Conservation (phyloP, 1,140 invertebrate species). For the Zaprionus tsacasi region DNA sequence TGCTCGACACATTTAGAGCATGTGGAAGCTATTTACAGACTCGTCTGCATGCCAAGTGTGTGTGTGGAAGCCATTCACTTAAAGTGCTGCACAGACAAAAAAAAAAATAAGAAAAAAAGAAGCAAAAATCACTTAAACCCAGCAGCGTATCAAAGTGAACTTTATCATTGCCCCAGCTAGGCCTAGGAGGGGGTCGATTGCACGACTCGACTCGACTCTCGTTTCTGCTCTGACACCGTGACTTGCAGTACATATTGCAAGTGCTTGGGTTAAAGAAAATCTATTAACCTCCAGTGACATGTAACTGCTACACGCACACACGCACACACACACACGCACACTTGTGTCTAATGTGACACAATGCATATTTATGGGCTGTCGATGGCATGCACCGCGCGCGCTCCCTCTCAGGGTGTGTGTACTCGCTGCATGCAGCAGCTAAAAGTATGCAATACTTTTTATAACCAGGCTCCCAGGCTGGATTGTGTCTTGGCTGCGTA, state of each 20-base stretch:
- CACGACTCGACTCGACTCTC: background rate
- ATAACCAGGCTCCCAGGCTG: background rate
- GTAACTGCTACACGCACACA: slow-evolving; percentile 33
- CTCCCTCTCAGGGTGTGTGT: slow-evolving; percentile 1
- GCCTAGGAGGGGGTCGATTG: slow-evolving; percentile 31
- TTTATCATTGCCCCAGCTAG: slow-evolving; percentile 35
- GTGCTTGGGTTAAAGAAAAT: slow-evolving; percentile 70
- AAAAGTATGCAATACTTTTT: slow-evolving; percentile 52
- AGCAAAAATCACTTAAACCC: slow-evolving; percentile 28
- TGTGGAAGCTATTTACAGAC: background rate
- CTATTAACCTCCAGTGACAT: slow-evolving; percentile 82
- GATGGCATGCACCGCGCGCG: slow-evolving; percentile 7
- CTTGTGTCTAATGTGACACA: slow-evolving; percentile 67
- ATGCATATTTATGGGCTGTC: slow-evolving; percentile 78
- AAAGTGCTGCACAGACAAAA: background rate
- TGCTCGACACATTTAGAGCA: background rate
- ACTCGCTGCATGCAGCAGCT: slow-evolving; percentile 16
- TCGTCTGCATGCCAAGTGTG: too few relatives aligned
- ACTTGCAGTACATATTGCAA: slow-evolving; percentile 59
- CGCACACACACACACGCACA: slow-evolving; percentile 6
- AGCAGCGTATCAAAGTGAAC: slow-evolving; percentile 30
- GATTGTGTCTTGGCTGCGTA: slow-evolving; percentile 40
- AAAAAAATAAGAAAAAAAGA: background rate
- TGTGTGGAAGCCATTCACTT: background rate
- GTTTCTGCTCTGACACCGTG: slow-evolving; percentile 54